Evolutionary conservation across 2,888 invertebrate species (phyloP).

Genomic region (Microctonus aethiopoides): DNA sequence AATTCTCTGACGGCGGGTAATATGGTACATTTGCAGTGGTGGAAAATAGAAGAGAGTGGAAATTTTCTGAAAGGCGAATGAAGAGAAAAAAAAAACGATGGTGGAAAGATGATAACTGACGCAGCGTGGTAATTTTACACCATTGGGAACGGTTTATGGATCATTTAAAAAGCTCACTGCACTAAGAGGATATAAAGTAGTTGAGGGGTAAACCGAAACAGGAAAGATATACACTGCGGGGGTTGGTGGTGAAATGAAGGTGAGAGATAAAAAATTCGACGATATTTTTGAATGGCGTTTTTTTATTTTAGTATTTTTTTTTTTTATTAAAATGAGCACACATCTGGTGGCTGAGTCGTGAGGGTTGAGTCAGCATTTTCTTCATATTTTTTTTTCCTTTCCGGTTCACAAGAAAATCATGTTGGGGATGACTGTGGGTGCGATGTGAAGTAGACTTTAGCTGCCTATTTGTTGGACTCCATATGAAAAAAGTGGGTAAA

Average conservation of each 20-base stretch:
- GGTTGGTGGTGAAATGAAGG: not conserved
- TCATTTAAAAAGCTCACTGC: slow-evolving; percentile 44
- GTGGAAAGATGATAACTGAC: slow-evolving; percentile 37
- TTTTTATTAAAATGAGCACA: slow-evolving; percentile 55
- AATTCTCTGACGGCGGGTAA: slow-evolving; percentile 17
- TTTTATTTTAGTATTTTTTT: slow-evolving; percentile 43
- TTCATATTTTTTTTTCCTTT: too few species aligned
- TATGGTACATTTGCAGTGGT: slow-evolving; percentile 20
- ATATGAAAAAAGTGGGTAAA: slow-evolving; percentile 46
- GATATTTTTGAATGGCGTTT: slow-evolving; percentile 32
- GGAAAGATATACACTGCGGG: not conserved
- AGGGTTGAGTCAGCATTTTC: slow-evolving; percentile 55
- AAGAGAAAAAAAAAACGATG: slow-evolving; percentile 3
- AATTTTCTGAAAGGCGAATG: slow-evolving; percentile 9
- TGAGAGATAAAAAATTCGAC: slow-evolving; percentile 37
- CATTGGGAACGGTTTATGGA: slow-evolving; percentile 45
- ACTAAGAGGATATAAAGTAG: slow-evolving; percentile 39
- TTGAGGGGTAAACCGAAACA: slow-evolving; percentile 1
- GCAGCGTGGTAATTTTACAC: slow-evolving; percentile 42
- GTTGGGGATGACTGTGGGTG: slow-evolving; percentile 21
- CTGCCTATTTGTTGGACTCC: slow-evolving; percentile 38
- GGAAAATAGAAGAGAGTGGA: not conserved
- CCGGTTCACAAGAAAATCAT: not conserved
- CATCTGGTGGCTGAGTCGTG: slow-evolving; percentile 51
- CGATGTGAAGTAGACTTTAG: slow-evolving; percentile 29